Evolutionary conservation across 2,113 vertebrate genomes (phyloP), one percentile per base, ranked within the genome.

Genomic region (Emberiza fucata): DNA sequence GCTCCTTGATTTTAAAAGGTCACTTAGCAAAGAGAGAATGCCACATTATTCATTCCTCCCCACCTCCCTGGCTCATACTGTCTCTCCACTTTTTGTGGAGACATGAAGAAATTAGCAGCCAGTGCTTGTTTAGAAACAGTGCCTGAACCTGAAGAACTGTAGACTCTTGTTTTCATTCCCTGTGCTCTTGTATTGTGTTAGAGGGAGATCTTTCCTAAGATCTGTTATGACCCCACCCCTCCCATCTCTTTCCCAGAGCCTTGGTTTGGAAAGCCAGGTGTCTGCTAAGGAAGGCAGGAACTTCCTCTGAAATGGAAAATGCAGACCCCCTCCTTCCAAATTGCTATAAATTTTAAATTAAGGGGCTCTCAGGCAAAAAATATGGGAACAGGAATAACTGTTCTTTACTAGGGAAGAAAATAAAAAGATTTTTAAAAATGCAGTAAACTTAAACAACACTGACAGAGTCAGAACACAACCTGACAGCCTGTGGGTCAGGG

Each of bases 1-100:
- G 60, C 72, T 53, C 25, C 77, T 87, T 91, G 57, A 60, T 91
- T 96, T 96, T 85, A 79, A 95, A 97, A 94, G 91, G 92, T 96
- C 93, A 87, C 48, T 86, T 68, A 71, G 31, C 51, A 84, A 88
- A 88, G 81, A 64, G 65, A 35, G 81, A 95, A 94, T 87, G 83
- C 44, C 83, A 81, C 37, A 60, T 92, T 84, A 86, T 81, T 94
- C 57, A 76, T 60, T 45, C 69, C 53, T 78, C 39, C 60, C 35
- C 33, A 3, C 47, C 60, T 83, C 72, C 61, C 77, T 47, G 23
- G n/a, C 53, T 47, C 45, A 29, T 60, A 23, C 44, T 44, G 6
- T 25, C 33, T 86, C 51, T 76, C 45, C 8, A 81, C 27, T 45
- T 86, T 88, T 45, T 48, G 77, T 60, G 57, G 37, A 75, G 37